Base-by-base conservation (phyloP, 2,113 vertebrate species). In the Hymenochirus boettgeri region DNA sequence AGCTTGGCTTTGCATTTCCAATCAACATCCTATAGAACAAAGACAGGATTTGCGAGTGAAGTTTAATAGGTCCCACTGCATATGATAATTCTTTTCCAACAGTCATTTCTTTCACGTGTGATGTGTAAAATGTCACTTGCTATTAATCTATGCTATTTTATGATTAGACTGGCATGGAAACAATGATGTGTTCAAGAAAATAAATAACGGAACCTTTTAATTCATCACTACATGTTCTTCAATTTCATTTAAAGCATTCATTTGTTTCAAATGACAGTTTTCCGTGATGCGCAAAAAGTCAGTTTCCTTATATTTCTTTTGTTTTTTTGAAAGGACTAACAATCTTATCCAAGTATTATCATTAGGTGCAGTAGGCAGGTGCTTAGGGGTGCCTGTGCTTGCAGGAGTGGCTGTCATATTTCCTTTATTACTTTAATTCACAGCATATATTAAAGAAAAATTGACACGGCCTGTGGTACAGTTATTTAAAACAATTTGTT, bases 41-140 rank as follows among this genome's bases (percentile, higher is more conserved):
- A 82, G 76, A 58, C 72, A 73, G 73, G 71, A 74, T 75, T 71
- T 74, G 63, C 63, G 74, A 80, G 60, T 56, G 31, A 70, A 51
- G 54, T 71, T 80, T 82, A 80, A 83, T 74, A 80, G 77, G 72
- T 80, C 75, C 77, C 76, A 76, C 73, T 81, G 79, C 75, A 82
- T 80, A 82, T 55, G 71, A 80, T 79, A 82, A 82, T 82, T 83
- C 76, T 78, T 64, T 71, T 77, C 74, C 75, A 71, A 78, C 65
- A 72, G 74, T 65, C 61, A 63, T 73, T 81, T 79, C 58, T 52
- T 75, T 46, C 50, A 62, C 50, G 73, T 64, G 63, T 61, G 70
- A 76, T 71, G 52, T 66, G n/a, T 37, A 58, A 76, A 72, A 65
- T 77, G 77, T 61, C 75, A 79, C 71, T 73, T 72, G 48, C 66